Evolutionary conservation across 53 echinoderm and acorn worm species (phyloP), one percentile per base, ranked within the genome.

Genomic region (Pentamera pediparva): DNA sequence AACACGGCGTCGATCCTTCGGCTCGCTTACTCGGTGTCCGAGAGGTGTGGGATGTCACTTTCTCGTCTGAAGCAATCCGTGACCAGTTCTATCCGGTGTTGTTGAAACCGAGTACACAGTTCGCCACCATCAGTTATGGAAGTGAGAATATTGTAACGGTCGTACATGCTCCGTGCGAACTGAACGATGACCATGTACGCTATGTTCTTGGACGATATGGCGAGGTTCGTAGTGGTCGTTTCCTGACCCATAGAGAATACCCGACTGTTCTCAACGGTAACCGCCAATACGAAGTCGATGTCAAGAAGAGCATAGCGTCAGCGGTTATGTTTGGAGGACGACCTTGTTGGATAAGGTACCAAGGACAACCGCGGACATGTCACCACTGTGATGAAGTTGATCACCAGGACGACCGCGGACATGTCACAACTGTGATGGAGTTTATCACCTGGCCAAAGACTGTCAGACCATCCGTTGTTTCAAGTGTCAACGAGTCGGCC

Each of bases 211-310:
- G 36, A 11, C 49, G 51, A 28, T 78, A 67, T 24, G 78, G 78
- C 29, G 45, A 65, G 36, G 78, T 78, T 9, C 22, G 49, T 18
- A 54, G 65, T 9, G 63, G 64, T 4, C 30, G 78, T 20, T 33
- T 62, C 13, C 53, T 63, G 15, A n/a, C 19, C 2, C 29, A 65
- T 54, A 1, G 15, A 27, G 78, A 78, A 18, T 35, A 65, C 35
- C 78, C 78, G 35, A 30, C n/a, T n/a, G 54, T 71, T 7, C 71
- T 31, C 48, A 80, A 80, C 32, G 80, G 80, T 9, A 41, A 43
- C 1, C 38, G 80, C 4, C 80, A 80, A 51, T 80, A 80, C 34
- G n/a, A 35, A 18, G 72, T 80, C 47, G 71, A 70, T 15, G 5
- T 80, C 15, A 52, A 52, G n/a, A 48, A 19, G 10, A 48, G 53